Percentiles rank a stretch among this genome's conserved stretches.
phyloP scores from a whole-genome alignment of 2,113 vertebrate species.

The Haemorhous mexicanus region DNA sequence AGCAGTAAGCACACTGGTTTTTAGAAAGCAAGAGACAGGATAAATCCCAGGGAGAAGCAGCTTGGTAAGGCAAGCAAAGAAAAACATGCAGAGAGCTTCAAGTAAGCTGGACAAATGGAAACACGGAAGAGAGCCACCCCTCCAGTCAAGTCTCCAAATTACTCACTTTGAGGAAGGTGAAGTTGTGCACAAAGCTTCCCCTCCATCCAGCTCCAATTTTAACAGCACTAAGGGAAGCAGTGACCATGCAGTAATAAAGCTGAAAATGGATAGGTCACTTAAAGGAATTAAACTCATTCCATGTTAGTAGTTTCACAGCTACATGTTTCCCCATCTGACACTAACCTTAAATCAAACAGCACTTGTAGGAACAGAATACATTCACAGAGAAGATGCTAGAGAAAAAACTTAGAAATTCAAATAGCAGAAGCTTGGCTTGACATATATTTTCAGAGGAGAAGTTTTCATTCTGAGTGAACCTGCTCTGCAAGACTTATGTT shows the following conservation, averaged over 20 bases:
- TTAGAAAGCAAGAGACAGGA: neutral
- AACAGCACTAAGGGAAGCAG: neutral
- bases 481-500: neutral
- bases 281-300: slow-evolving; percentile 34
- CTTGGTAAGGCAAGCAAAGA: neutral
- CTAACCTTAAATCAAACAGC: slow-evolving; percentile 24
- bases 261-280: slow-evolving; percentile 29
- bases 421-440: neutral
- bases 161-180: neutral
- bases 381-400: neutral
- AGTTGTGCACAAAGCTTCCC: neutral
- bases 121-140: neutral
- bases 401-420: neutral
- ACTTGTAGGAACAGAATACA: neutral
- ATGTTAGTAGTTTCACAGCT: slow-evolving; percentile 22
- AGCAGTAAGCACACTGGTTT: neutral
- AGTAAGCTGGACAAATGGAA: neutral
- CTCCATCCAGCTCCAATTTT: neutral
- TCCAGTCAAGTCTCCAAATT: neutral
- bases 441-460: neutral
- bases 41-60: neutral
- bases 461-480: neutral
- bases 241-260: slow-evolving; percentile 22
- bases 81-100: neutral
- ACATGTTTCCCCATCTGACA: neutral